These are phyloP conservation scores for Falco naumanni DNA, from an alignment of 2,797 vertebrate species.

Conservation along the genomic window DNA sequence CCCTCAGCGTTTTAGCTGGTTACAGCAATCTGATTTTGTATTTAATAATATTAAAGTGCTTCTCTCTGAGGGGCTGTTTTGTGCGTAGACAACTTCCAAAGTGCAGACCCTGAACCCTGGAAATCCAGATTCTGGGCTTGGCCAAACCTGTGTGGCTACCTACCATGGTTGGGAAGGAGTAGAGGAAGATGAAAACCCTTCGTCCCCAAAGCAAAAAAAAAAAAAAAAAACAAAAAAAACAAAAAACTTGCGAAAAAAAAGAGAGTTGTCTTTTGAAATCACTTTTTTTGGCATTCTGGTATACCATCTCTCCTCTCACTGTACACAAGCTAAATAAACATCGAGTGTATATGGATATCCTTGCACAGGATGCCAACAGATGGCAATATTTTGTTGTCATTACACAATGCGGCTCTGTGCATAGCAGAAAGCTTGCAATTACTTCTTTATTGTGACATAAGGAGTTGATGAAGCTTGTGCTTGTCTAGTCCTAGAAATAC, in stretches of 20 bases:
- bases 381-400: constrained; percentile 78
- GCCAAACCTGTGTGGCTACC: neutral
- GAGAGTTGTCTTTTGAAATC: neutral
- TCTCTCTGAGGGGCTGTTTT: neutral
- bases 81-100: neutral
- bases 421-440: neutral
- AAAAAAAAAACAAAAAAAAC: neutral
- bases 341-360: neutral
- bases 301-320: neutral
- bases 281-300: neutral
- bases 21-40: neutral
- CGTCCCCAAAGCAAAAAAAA: neutral
- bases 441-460: neutral
- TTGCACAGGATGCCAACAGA: constrained; percentile 76
- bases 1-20: neutral
- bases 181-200: neutral
- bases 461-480: neutral
- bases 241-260: neutral
- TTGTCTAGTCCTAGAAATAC: neutral
- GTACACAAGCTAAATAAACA: neutral
- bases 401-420: neutral
- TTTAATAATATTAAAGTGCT: neutral
- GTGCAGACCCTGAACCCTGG: neutral
- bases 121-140: neutral
- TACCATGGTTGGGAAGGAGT: neutral